Conservation (phyloP, 2,797 vertebrate species). For the Loris lydekkerianus region DNA sequence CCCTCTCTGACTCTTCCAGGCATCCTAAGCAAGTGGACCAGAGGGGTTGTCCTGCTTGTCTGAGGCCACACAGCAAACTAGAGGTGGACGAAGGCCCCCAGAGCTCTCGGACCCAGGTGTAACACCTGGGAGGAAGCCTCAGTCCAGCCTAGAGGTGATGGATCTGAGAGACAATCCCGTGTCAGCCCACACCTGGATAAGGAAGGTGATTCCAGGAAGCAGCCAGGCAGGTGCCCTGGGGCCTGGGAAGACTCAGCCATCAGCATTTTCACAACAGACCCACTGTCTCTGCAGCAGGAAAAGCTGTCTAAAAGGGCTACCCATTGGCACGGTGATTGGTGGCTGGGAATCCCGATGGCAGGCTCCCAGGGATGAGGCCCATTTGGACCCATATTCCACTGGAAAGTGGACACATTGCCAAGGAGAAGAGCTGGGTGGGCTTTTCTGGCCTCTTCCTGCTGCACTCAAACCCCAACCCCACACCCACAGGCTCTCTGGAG, state of each 20-base stretch:
- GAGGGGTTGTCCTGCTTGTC: not conserved
- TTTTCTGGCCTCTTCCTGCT: not conserved
- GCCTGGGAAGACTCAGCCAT: not conserved
- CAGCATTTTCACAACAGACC: not conserved
- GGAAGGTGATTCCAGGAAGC: not conserved
- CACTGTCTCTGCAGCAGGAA: not conserved
- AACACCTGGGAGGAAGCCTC: not conserved
- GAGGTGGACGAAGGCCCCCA: not conserved
- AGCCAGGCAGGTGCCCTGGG: accelerated
- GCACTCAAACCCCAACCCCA: not conserved
- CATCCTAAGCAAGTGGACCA: not conserved
- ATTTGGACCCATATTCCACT: not conserved
- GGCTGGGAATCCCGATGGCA: not conserved
- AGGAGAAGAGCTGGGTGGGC: not conserved
- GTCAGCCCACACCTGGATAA: not conserved
- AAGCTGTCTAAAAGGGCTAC: not conserved
- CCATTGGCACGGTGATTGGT: not conserved
- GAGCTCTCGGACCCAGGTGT: not conserved
- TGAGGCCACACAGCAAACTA: not conserved
- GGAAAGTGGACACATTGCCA: not conserved
- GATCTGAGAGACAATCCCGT: accelerated
- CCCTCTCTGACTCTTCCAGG: not conserved
- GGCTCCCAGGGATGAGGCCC: not conserved
- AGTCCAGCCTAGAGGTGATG: not conserved
- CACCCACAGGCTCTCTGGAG: not conserved